These are phyloP conservation scores for Lepidochitona cinerea DNA, from an alignment of 2,888 invertebrate species.

Conservation along the genomic window DNA sequence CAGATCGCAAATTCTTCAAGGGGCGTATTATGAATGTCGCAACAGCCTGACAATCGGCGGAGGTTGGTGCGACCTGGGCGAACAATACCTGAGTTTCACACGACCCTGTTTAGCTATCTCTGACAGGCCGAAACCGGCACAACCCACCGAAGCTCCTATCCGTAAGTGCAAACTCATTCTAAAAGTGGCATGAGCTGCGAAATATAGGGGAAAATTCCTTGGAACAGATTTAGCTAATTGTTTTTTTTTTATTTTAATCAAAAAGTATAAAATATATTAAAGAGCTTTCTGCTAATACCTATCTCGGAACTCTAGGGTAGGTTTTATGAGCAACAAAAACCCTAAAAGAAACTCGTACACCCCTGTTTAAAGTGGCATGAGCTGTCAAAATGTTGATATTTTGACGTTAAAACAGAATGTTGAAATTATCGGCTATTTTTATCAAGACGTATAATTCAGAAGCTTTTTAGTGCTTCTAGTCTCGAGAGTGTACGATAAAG, in stretches of 20 bases:
- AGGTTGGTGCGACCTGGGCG: background rate
- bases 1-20: background rate
- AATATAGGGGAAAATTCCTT: background rate
- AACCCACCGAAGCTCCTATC: background rate
- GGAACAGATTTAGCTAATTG: background rate
- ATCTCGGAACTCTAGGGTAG: too few relatives aligned
- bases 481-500: too few relatives aligned
- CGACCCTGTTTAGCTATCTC: background rate
- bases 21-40: background rate
- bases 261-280: background rate
- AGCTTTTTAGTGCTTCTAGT: too few relatives aligned
- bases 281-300: background rate
- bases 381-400: too few relatives aligned
- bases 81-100: background rate
- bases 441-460: too few relatives aligned
- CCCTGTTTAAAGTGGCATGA: too few relatives aligned
- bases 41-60: background rate
- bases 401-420: too few relatives aligned
- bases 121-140: background rate
- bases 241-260: background rate
- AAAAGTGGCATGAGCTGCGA: background rate
- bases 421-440: too few relatives aligned
- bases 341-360: too few relatives aligned
- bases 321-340: too few relatives aligned
- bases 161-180: background rate